Conservation (phyloP, 2,888 invertebrate species). For the Acronicta alni region DNA sequence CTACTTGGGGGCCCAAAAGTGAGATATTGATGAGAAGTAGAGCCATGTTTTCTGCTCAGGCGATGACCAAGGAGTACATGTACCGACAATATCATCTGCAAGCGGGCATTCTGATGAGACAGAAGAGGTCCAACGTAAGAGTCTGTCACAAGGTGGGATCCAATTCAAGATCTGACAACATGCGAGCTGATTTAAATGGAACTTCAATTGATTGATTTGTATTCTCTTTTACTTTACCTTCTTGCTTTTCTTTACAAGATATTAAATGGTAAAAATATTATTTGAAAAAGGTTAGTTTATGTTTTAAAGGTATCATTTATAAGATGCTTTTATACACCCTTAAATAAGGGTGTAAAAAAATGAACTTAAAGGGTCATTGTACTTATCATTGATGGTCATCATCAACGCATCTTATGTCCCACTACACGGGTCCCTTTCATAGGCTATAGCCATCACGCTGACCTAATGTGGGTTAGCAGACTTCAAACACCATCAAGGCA, state of each 20-base stretch:
- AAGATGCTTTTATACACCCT: too few species aligned
- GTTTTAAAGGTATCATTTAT: slow-evolving; percentile 2
- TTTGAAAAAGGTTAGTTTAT: background rate
- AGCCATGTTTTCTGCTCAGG: too few species aligned
- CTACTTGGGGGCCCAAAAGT: slow-evolving; percentile 77
- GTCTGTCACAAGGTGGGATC: background rate
- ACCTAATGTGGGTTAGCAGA: too few species aligned
- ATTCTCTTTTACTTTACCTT: background rate
- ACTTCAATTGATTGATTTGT: background rate
- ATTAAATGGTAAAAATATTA: background rate
- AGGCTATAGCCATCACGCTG: too few species aligned
- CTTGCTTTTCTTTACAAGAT: background rate
- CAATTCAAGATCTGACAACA: slow-evolving; percentile 5
- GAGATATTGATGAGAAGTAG: too few species aligned
- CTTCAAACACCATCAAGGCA: too few species aligned
- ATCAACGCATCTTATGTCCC: too few species aligned
- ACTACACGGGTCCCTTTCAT: too few species aligned
- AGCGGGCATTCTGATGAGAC: slow-evolving; percentile 76
- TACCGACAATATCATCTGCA: slow-evolving; percentile 85
- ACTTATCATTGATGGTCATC: too few species aligned
- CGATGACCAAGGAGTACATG: slow-evolving; percentile 87
- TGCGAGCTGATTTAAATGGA: background rate
- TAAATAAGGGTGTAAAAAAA: too few species aligned
- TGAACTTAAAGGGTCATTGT: too few species aligned
- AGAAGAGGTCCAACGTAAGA: slow-evolving; percentile 70